Evolutionary conservation across 2,113 vertebrate species (phyloP).

Genomic region (Emydocephalus ijimae): DNA sequence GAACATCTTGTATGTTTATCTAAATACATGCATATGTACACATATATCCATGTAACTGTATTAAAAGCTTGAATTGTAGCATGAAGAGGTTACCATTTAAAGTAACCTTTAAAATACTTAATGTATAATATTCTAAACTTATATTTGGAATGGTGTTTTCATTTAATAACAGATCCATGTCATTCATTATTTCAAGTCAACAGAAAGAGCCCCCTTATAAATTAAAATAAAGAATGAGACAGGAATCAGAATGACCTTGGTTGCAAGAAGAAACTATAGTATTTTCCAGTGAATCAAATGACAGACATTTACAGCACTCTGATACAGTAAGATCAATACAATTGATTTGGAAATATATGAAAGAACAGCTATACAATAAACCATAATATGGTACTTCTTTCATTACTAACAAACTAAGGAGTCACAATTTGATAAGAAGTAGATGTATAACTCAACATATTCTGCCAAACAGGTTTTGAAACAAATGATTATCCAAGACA

Average conservation of each 20-base stretch:
- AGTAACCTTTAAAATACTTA: not conserved
- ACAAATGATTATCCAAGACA: conserved; percentile 25
- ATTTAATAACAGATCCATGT: not conserved
- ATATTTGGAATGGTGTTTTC: not conserved
- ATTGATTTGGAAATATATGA: conserved; percentile 5
- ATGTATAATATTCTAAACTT: not conserved
- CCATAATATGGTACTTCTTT: conserved; percentile 10
- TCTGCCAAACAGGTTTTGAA: conserved; percentile 24
- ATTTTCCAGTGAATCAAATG: not conserved
- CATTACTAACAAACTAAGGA: conserved; percentile 29
- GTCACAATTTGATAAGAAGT: conserved; percentile 9
- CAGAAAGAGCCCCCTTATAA: not conserved
- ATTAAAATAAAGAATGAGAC: not conserved
- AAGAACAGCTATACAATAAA: conserved; percentile 12
- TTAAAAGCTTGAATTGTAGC: not conserved
- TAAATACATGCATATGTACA: not conserved
- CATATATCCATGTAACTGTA: not conserved
- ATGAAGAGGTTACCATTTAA: not conserved
- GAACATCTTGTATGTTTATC: not conserved
- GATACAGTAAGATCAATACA: conserved; percentile 3
- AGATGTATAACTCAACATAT: conserved; percentile 19
- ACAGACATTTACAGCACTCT: not conserved
- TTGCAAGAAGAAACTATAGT: conserved; percentile 6
- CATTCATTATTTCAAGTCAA: not conserved
- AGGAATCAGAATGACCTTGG: conserved; percentile 16